Conservation (phyloP, 2,888 invertebrate genomes). For the Zeuzera pyrina region DNA sequence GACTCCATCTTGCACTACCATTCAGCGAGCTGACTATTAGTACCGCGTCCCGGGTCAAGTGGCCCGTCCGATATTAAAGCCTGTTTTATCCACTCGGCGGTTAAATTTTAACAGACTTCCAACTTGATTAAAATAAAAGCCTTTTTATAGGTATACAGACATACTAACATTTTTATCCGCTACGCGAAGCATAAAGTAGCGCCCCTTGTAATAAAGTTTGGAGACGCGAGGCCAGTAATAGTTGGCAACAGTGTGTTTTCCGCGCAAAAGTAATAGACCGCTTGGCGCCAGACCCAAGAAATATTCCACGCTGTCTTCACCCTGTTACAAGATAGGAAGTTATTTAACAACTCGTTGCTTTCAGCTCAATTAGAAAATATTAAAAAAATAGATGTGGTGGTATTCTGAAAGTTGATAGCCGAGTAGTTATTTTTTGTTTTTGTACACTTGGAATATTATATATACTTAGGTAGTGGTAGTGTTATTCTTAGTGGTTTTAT, state of each 20-base stretch:
- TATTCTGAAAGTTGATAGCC: slow-evolving; percentile 3
- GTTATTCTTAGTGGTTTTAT: no score
- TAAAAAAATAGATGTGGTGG: slow-evolving; percentile 5
- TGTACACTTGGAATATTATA: no score
- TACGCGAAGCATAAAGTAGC: slow-evolving; percentile 96
- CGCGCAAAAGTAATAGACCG: slow-evolving; percentile 93
- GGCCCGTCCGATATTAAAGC: slow-evolving; percentile 32
- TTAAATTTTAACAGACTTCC: neutral
- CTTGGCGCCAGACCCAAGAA: slow-evolving; percentile 96
- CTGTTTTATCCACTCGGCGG: slow-evolving; percentile 27
- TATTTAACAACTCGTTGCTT: slow-evolving; percentile 1
- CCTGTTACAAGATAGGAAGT: slow-evolving; percentile 70
- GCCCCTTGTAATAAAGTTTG: slow-evolving; percentile 96
- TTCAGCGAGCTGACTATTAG: slow-evolving; percentile 28
- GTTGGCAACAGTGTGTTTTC: slow-evolving; percentile 96
- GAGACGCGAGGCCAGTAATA: slow-evolving; percentile 99
- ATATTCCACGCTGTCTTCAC: slow-evolving; percentile 97
- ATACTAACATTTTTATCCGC: slow-evolving; percentile 95
- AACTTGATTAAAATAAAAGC: neutral
- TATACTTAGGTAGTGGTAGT: no score
- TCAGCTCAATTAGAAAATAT: neutral
- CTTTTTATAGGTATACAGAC: no score
- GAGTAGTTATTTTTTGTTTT: slow-evolving; percentile 3
- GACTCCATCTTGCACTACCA: slow-evolving; percentile 59
- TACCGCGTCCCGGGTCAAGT: slow-evolving; percentile 49